Evolutionary conservation across 2,113 vertebrate genomes (phyloP).

Genomic region (Formicarius rufipectus): DNA sequence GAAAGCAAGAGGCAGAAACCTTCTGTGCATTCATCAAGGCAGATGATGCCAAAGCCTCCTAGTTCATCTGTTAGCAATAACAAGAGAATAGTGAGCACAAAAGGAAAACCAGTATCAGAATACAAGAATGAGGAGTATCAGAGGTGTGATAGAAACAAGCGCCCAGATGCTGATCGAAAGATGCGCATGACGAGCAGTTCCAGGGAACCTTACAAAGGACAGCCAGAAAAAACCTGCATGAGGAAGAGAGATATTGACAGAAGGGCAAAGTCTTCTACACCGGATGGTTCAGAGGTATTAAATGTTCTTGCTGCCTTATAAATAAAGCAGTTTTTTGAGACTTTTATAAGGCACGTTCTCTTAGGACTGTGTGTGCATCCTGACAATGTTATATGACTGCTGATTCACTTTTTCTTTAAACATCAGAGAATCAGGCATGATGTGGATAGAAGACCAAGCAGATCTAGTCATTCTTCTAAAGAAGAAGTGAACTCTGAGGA

Average conservation of each 20-base stretch:
- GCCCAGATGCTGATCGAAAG: constrained; percentile 80
- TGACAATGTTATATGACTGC: constrained; percentile 65
- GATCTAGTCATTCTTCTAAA: constrained; percentile 87
- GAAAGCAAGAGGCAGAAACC: constrained; percentile 88
- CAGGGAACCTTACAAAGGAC: constrained; percentile 80
- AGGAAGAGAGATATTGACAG: constrained; percentile 85
- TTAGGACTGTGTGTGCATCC: constrained; percentile 63
- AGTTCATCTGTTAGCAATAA: constrained; percentile 81
- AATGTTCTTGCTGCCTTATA: constrained; percentile 70
- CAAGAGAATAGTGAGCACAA: constrained; percentile 79
- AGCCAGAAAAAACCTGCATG: constrained; percentile 78
- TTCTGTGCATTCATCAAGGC: constrained; percentile 82
- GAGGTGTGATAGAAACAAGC: constrained; percentile 80
- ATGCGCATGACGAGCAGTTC: constrained; percentile 74
- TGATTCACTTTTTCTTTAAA: constrained; percentile 80
- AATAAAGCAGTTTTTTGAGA: constrained; percentile 60
- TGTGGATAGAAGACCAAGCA: constrained; percentile 80
- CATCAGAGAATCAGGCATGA: constrained; percentile 84
- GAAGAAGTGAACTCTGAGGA: constrained; percentile 88
- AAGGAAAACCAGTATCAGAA: constrained; percentile 69
- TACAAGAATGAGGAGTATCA: constrained; percentile 89
- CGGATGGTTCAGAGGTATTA: constrained; percentile 81
- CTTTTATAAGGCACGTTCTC: constrained; percentile 11
- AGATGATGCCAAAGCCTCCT: constrained; percentile 81
- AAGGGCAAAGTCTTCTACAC: constrained; percentile 82